A percentile compares a stretch with the other conserved stretches of the same genome.
Evolutionary conservation across 2,113 vertebrate species (phyloP).

Genomic region (Anarhynchus alexandrinus): DNA sequence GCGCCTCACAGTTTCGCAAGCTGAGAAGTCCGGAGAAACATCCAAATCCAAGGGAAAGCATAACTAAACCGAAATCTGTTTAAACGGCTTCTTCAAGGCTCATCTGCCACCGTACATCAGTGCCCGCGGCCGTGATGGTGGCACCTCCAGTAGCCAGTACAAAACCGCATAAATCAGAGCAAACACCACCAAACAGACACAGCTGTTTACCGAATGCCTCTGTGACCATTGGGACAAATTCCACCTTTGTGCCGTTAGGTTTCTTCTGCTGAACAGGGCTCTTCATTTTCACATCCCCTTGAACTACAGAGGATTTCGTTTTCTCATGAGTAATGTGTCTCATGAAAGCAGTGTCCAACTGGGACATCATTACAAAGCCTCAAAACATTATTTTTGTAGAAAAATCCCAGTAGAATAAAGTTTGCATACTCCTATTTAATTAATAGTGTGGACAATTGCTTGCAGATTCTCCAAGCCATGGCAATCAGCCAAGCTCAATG

Average conservation of each 20-base stretch:
- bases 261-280: not conserved
- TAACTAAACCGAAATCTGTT: not conserved
- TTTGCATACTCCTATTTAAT: not conserved
- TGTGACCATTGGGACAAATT: not conserved
- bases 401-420: slow-evolving; percentile 19
- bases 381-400: not conserved
- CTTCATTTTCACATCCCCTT: not conserved
- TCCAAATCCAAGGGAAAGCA: not conserved
- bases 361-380: slow-evolving; percentile 22
- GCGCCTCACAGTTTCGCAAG: not conserved
- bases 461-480: not conserved
- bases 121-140: not conserved
- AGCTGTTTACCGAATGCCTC: not conserved
- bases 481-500: not conserved
- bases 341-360: not conserved
- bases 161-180: not conserved
- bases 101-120: not conserved
- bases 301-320: slow-evolving; percentile 12
- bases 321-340: slow-evolving; percentile 11
- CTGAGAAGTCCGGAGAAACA: not conserved
- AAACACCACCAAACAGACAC: not conserved
- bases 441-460: slow-evolving; percentile 2
- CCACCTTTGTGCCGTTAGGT: not conserved
- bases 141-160: not conserved
- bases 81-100: not conserved